Base-by-base conservation (phyloP, 2,113 vertebrate species). In the Rhinogobius similis region DNA sequence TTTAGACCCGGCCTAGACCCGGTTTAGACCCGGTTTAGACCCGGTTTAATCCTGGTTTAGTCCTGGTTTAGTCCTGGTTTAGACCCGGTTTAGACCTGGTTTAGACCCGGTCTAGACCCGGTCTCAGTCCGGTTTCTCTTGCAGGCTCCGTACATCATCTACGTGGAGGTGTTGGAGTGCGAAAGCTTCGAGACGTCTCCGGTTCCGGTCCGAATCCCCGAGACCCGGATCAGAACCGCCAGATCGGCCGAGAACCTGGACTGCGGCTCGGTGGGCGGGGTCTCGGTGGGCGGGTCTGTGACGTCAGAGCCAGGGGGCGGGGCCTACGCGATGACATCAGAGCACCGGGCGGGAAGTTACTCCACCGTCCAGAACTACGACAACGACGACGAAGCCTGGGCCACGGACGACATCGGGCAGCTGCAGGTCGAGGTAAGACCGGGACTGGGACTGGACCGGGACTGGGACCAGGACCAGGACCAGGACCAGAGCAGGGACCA, bases 381-480 rank as follows among this genome's bases (percentile, higher is more conserved):
- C 92, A 97, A 98, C 0, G 97, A 99, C 0, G 97, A 98, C 0
- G 97, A 99, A 76, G 97, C 97, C 20, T 99, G 97, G 97, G 95
- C 97, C 0, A 96, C 97, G 39, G 97, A 99, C 0, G 97, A 99
- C 68, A 97, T 99, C 1, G 96, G 94, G 27, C 95, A 98, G 83
- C 94, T 99, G 70, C 96, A 98, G 84, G 97, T 98, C 70, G 97
- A 97, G 96, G 96, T 63, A 20, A 61, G 29, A 18, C 18, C 7
- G 2, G 58, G 29, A 29, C 53, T 6, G 10, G 24, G 14, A 18
- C 32, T 32, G 18, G 27, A 61, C 50, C 50, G 1, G 21, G 50
- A 23, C 52, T 12, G 9, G n/a, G 21, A 46, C 2, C 46, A 9
- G 46, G 46, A 48, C 46, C 8, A n/a, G 2, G n/a, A 21, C 44